phyloP scores from a whole-genome alignment of 2,888 invertebrate genomes.

The Acleris sparsana region DNA sequence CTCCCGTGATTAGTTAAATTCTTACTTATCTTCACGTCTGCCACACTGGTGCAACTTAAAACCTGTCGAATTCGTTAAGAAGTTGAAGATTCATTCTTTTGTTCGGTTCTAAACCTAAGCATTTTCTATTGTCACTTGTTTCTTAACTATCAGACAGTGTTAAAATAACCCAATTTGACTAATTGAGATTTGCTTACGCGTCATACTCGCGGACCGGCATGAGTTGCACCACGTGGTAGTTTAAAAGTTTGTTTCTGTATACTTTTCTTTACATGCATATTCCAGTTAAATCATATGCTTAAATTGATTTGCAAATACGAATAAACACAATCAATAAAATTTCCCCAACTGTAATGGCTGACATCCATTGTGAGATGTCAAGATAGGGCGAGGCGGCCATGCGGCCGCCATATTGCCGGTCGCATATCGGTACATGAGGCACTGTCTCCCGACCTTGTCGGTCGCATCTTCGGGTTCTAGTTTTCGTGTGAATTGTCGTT shows the following conservation, averaged over 20 bases:
- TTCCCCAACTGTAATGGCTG: slow-evolving; percentile 63
- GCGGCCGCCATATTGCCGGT: slow-evolving; percentile 83
- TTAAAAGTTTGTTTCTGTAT: slow-evolving; percentile 53
- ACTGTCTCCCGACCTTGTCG: slow-evolving; percentile 72
- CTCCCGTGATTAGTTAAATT: too few relatives aligned
- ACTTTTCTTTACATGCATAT: slow-evolving; percentile 26
- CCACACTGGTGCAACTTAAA: slow-evolving; percentile 41
- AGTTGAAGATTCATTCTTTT: slow-evolving; percentile 22
- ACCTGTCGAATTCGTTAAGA: slow-evolving; percentile 37
- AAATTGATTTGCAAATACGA: slow-evolving; percentile 10
- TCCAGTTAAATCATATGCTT: slow-evolving; percentile 20
- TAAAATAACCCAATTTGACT: slow-evolving; percentile 51
- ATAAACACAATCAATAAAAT: slow-evolving; percentile 25
- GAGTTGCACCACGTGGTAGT: slow-evolving; percentile 77
- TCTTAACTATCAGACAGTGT: slow-evolving; percentile 26
- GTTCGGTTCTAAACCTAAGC: slow-evolving; percentile 24
- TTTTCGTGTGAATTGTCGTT: slow-evolving; percentile 41
- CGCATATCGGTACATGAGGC: slow-evolving; percentile 70
- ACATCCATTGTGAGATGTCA: slow-evolving; percentile 80
- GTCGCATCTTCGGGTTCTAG: slow-evolving; percentile 51
- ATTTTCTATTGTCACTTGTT: slow-evolving; percentile 40
- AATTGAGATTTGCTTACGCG: slow-evolving; percentile 75
- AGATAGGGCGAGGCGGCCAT: slow-evolving; percentile 83
- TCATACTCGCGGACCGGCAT: slow-evolving; percentile 73
- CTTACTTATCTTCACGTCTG: slow-evolving; percentile 16